phyloP scores from a whole-genome alignment of 2,113 vertebrate genomes.

The Suricata suricatta region DNA sequence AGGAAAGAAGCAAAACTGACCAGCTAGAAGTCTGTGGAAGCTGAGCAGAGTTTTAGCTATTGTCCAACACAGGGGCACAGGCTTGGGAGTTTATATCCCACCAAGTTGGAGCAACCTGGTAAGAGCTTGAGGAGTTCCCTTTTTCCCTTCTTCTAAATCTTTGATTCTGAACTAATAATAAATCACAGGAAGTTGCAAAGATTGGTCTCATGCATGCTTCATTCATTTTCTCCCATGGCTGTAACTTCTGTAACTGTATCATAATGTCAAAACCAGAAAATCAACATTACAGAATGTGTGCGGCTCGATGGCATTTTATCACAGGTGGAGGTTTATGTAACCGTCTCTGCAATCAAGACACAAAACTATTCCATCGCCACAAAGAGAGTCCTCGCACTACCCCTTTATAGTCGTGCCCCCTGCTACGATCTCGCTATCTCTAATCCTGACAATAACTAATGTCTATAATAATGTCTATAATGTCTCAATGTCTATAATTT shows the following conservation, averaged over 20 bases:
- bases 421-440: background rate
- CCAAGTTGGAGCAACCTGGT: background rate
- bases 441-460: background rate
- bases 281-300: background rate
- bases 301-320: background rate
- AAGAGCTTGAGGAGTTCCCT: background rate
- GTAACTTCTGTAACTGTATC: background rate
- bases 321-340: background rate
- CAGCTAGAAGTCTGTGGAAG: background rate
- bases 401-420: background rate
- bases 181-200: conserved; percentile 3
- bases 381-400: background rate
- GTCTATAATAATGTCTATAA: no score
- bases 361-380: background rate
- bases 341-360: background rate
- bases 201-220: background rate
- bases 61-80: background rate
- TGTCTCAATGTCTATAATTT: background rate
- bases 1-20: background rate
- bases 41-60: background rate
- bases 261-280: background rate
- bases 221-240: background rate
- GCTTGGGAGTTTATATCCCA: background rate
- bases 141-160: background rate
- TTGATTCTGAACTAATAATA: conserved; percentile 1